phyloP scores from a whole-genome alignment of 1,140 invertebrate genomes.

The Hyles euphorbiae region DNA sequence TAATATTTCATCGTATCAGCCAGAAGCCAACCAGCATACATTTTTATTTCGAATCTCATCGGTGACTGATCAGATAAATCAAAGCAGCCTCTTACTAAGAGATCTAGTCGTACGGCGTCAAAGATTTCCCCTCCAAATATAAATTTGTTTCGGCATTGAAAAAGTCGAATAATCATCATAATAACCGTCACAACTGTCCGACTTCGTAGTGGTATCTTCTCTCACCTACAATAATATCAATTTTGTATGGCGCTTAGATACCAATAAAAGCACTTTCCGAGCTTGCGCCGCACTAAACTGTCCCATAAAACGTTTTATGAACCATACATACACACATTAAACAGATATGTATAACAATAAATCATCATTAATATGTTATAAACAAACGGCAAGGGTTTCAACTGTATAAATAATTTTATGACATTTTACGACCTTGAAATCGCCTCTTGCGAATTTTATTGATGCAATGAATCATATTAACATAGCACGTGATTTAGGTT shows the following conservation, averaged over 20 bases:
- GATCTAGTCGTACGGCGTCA: background rate
- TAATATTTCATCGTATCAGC: too few relatives aligned
- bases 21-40: too few relatives aligned
- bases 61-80: too few relatives aligned
- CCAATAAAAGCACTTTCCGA: conserved; percentile 62
- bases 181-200: background rate
- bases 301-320: conserved; percentile 68
- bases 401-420: conserved; percentile 59
- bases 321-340: conserved; percentile 68
- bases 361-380: conserved; percentile 65
- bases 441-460: conserved; percentile 60
- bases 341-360: conserved; percentile 63
- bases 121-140: background rate
- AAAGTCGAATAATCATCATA: background rate
- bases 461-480: conserved; percentile 47
- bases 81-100: too few relatives aligned
- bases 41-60: too few relatives aligned
- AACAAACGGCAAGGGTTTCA: conserved; percentile 52
- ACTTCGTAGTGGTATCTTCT: conserved; percentile 10
- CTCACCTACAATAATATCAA: conserved; percentile 38
- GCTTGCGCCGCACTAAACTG: conserved; percentile 59
- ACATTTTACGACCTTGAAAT: conserved; percentile 56
- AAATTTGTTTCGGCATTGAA: background rate
- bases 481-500: conserved; percentile 47
- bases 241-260: conserved; percentile 63